A percentile compares a stretch with the other conserved stretches of the same genome.
These are phyloP conservation scores for Rhabditoides inermis DNA, from an alignment of 2,888 invertebrate species.

Conservation along the genomic window DNA sequence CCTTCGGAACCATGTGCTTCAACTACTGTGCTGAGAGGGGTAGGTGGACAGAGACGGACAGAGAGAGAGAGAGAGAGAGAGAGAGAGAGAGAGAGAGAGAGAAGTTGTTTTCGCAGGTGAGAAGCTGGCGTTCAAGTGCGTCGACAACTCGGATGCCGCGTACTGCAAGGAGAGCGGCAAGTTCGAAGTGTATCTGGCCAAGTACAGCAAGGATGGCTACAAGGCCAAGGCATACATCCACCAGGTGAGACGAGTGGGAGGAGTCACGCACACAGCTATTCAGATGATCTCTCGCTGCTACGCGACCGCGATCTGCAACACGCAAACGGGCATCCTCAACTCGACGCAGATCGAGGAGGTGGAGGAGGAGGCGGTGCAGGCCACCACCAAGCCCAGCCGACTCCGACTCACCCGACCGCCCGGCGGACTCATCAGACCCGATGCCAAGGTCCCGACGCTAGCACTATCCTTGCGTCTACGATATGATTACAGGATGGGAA, in stretches of 20 bases:
- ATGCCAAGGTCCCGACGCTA: too few species aligned
- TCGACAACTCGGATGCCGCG: conserved; percentile 42
- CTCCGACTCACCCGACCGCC: conserved; percentile 17
- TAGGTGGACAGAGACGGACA: conserved; percentile 3
- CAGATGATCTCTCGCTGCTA: conserved; percentile 49
- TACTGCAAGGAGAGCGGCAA: conserved; percentile 43
- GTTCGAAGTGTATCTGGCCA: conserved; percentile 42
- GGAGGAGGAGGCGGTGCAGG: conserved; percentile 11
- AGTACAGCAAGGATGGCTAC: conserved; percentile 48
- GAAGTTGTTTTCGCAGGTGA: conserved; percentile 28
- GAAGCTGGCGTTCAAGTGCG: conserved; percentile 42
- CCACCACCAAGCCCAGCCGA: background rate
- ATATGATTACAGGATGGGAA: too few species aligned
- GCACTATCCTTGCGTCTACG: too few species aligned
- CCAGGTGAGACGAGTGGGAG: conserved; percentile 23
- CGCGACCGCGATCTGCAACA: conserved; percentile 47
- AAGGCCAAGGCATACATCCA: conserved; percentile 50
- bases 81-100: background rate
- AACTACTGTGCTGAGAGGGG: conserved; percentile 48
- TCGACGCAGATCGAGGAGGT: conserved; percentile 32
- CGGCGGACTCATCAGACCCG: conserved; percentile 9
- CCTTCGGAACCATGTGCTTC: conserved; percentile 51
- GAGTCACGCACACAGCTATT: conserved; percentile 1
- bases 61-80: background rate
- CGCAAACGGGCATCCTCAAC: conserved; percentile 41